Evolutionary conservation across 2,888 invertebrate genomes (phyloP), one percentile per base, ranked within the genome.

Genomic region (Plagodis pulveraria): DNA sequence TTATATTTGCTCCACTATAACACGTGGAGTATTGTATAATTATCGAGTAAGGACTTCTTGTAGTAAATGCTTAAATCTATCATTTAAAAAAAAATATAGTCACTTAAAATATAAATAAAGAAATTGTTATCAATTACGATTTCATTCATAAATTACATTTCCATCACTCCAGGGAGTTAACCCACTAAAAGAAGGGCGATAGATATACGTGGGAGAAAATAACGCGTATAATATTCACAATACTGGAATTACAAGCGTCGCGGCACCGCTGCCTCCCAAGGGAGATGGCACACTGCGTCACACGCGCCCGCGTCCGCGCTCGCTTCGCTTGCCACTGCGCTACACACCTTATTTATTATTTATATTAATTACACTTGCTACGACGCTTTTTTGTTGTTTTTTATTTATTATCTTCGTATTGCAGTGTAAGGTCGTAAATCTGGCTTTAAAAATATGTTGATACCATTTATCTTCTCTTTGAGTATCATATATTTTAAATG

Each of bases 291-390:
- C 72, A 51, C 42, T 7, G 45, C 69, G 69, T 65, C 70, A 61
- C 65, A 59, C 51, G 63, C 77, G 86, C 81, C 84, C 36, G 62
- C 45, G 45, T 55, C 51, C 74, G 49, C 75, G 58, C 74, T 61
- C 71, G 73, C 73, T 67, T 64, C 70, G 77, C 69, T 66, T 74
- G 72, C 73, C 73, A 73, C 78, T 76, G 66, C 63, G 67, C 70
- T 71, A 66, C 72, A 73, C 67, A 71, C 74, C 76, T 81, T 87
- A 87, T 89, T 86, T 89, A 89, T 87, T 89, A 89, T 88, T 89
- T 80, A 89, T 83, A 79, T 80, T 87, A 82, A 89, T 88, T 87
- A 87, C 72, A 75, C 67, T 66, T 67, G 73, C 74, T 79, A 76
- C 77, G 73, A 72, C 68, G 72, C 69, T 76, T 76, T 81, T 86